These are phyloP conservation scores for Napeogenes sylphis DNA, from an alignment of 2,888 invertebrate species.

Conservation along the genomic window DNA sequence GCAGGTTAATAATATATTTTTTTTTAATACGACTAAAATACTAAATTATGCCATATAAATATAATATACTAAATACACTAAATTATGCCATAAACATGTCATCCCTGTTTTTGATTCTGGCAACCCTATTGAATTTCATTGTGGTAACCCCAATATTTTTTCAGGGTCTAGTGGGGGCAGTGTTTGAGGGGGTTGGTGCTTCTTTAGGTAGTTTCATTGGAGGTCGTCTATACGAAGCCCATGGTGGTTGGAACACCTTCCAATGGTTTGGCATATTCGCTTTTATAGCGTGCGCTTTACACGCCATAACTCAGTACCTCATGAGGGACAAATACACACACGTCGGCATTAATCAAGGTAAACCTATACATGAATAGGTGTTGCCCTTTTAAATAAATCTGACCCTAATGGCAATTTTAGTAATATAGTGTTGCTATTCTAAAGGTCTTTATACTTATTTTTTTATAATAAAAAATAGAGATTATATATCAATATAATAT, in stretches of 20 bases:
- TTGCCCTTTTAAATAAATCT: no score
- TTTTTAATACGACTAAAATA: no score
- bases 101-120: no score
- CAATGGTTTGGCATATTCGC: slow-evolving; percentile 84
- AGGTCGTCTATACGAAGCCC: slow-evolving; percentile 81
- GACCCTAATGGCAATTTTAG: not conserved
- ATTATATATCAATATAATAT: no score
- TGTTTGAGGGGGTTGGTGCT: slow-evolving; percentile 92
- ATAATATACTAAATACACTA: no score
- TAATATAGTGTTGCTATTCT: not conserved
- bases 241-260: slow-evolving; percentile 83
- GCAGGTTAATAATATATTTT: slow-evolving; percentile 73
- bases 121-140: no score
- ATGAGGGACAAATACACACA: slow-evolving; percentile 43
- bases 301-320: slow-evolving; percentile 72
- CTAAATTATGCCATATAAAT: no score
- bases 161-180: slow-evolving; percentile 89
- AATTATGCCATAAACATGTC: no score
- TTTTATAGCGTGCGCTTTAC: slow-evolving; percentile 78
- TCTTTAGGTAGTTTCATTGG: slow-evolving; percentile 87
- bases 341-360: slow-evolving; percentile 53
- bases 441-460: not conserved
- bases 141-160: slow-evolving; percentile 32
- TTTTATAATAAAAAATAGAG: no score
- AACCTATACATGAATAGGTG: slow-evolving; percentile 30